Evolutionary conservation across 2,113 vertebrate species (phyloP), one percentile per base, ranked within the genome.

Genomic region (Salminus brasiliensis): DNA sequence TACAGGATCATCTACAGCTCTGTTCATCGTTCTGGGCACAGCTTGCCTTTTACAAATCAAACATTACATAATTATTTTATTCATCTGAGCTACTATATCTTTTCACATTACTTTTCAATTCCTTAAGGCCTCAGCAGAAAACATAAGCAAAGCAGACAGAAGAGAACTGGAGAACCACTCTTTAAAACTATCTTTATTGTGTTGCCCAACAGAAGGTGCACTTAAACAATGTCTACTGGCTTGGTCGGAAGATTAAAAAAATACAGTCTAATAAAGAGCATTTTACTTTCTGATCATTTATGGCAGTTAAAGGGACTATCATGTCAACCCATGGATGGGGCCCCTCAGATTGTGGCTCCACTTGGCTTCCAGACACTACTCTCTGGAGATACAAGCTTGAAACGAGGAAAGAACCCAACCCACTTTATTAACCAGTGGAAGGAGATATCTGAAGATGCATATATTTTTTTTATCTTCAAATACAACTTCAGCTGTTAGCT

Each of bases 181-280:
- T 72, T 73, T 84, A 80, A 77, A 81, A 69, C 79, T 84, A 78
- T 81, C 74, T 84, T 84, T 84, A 84, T 84, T 84, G 57, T 72
- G 74, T 81, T 81, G 67, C 23, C 72, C 62, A 84, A 81, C 66
- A 81, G 74, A 84, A 81, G 69, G 47, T 72, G 59, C 49, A 49
- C 62, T 81, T 72, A 77, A 84, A 76, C 66, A 70, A 74, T 77
- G 69, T 63, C 70, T 76, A 71, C 78, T 53, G 25, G 52, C 55
- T 73, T 63, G 45, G 23, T 29, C 81, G 53, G 18, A 74, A 75
- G 23, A 62, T 70, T 36, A 39, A 71, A 70, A 67, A 81, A 57
- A 74, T 36, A 69, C 29, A 70, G 29, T 76, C 76, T 57, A 76
- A 73, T 69, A 62, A 82, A 81, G 30, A 70, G 53, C 53, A 16